Evolutionary conservation across 37 sponge, comb jelly and placozoan species (phyloP), one percentile per base, ranked within the genome.

Genomic region (Oscarella lobularis): DNA sequence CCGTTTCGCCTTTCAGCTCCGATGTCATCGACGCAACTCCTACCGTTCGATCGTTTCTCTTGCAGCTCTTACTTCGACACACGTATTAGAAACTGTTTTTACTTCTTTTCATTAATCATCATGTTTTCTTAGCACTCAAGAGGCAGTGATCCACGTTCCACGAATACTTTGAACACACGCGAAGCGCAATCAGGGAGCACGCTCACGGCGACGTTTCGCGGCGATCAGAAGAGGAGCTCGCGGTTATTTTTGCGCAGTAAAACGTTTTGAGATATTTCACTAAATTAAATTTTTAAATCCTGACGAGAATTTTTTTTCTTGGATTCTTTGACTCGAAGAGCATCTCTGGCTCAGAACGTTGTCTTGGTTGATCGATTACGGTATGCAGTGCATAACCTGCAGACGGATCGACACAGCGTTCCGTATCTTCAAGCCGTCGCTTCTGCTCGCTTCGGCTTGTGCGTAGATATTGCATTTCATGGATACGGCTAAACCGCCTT

Each of bases 161-260:
- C 14, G 20, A 27, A 20, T 9, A 27, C 14, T 48, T 48, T 48
- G 60, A 48, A 48, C 9, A 48, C 20, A 20, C 60, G 14, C 60
- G 60, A 27, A 9, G 20, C 14, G 9, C 9, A 27, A 20, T 48
- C 14, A n/a, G n/a, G n/a, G n/a, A n/a, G n/a, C n/a, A n/a, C n/a
- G n/a, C n/a, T n/a, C n/a, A n/a, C n/a, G n/a, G n/a, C 29, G 77
- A 79, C 3, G 87, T 91, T 60, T 39, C 67, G 35, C 88, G 87
- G 37, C 84, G 86, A 0, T 77, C 83, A 3, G 66, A 36, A 20
- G 60, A 85, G 33, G 84, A 88, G 30, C 88, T 92, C 68, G 89
- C 83, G 65, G 74, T 85, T 5, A 66, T 83, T 80, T 85, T 92
- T 37, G 76, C 83, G 60, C 60, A 48, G n/a, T n/a, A n/a, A n/a